Percentiles rank a stretch among this genome's conserved stretches.
These are phyloP conservation scores for Sebastes taczanowskii DNA, from an alignment of 2,797 vertebrate species.

Conservation along the genomic window DNA sequence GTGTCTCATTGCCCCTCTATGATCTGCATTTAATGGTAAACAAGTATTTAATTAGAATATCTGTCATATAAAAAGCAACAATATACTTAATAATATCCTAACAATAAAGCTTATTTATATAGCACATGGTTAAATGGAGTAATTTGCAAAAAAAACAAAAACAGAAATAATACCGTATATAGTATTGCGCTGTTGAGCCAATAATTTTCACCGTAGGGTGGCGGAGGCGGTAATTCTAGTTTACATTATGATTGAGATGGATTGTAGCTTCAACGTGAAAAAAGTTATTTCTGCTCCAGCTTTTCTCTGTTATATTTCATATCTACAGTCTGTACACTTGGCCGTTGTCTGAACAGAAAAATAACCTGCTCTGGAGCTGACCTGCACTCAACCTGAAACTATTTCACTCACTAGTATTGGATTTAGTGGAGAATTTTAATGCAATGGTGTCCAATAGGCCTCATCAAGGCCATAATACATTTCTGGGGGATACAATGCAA, in stretches of 20 bases:
- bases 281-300: background rate
- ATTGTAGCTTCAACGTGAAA: background rate
- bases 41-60: too few relatives aligned
- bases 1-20: too few relatives aligned
- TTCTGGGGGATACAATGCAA: background rate
- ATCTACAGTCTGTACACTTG: background rate
- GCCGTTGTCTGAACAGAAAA: background rate
- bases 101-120: too few relatives aligned
- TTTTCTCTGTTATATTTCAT: background rate
- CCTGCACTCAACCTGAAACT: constrained; percentile 9
- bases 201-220: too few relatives aligned
- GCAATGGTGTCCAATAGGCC: background rate
- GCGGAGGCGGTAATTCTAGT: background rate
- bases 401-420: constrained; percentile 17
- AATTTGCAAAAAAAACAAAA: too few relatives aligned
- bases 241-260: background rate
- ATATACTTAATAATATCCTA: too few relatives aligned
- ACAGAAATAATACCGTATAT: too few relatives aligned
- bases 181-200: too few relatives aligned
- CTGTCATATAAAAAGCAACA: too few relatives aligned
- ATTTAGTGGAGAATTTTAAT: constrained; percentile 19
- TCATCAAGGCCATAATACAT: constrained; percentile 1
- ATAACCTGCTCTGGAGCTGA: background rate
- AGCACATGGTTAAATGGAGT: too few relatives aligned
- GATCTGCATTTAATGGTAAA: too few relatives aligned